Conservation (phyloP, 2,797 vertebrate species). For the Tachyglossus aculeatus region DNA sequence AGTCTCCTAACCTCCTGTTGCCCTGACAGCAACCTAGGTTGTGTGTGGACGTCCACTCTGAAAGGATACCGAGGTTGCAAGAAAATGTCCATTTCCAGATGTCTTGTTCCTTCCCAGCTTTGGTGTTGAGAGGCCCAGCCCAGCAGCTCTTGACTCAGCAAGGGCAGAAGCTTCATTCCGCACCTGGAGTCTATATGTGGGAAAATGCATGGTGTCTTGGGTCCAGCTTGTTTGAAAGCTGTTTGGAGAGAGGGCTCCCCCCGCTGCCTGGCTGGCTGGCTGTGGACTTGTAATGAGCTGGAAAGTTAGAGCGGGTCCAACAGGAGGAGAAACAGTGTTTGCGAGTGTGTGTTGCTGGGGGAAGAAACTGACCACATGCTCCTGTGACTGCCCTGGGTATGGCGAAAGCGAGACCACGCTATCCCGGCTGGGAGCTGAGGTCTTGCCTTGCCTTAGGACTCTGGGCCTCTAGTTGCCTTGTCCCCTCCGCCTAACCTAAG, state of each 20-base stretch:
- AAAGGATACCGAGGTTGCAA: neutral
- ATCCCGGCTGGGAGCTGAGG: no score
- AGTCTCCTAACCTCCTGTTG: neutral
- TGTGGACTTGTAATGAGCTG: no score
- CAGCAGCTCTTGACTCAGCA: constrained; percentile 6
- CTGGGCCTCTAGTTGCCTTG: no score
- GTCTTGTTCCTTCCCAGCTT: neutral
- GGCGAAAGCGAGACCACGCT: no score
- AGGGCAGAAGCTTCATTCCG: constrained; percentile 16
- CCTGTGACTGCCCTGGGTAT: no score
- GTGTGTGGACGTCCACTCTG: accelerated
- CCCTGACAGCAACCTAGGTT: accelerated
- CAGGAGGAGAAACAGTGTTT: no score
- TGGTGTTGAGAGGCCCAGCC: neutral
- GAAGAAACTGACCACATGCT: no score
- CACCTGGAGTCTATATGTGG: constrained; percentile 60
- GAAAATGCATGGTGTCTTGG: constrained; percentile 8
- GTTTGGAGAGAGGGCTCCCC: neutral
- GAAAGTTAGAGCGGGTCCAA: no score
- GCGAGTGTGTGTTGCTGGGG: no score
- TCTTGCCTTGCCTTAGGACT: no score
- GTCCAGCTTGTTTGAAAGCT: neutral
- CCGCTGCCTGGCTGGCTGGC: no score
- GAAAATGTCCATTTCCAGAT: neutral
- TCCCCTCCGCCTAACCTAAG: no score